These are phyloP conservation scores for Griposia aprilina DNA, from an alignment of 2,888 invertebrate species.

Conservation along the genomic window DNA sequence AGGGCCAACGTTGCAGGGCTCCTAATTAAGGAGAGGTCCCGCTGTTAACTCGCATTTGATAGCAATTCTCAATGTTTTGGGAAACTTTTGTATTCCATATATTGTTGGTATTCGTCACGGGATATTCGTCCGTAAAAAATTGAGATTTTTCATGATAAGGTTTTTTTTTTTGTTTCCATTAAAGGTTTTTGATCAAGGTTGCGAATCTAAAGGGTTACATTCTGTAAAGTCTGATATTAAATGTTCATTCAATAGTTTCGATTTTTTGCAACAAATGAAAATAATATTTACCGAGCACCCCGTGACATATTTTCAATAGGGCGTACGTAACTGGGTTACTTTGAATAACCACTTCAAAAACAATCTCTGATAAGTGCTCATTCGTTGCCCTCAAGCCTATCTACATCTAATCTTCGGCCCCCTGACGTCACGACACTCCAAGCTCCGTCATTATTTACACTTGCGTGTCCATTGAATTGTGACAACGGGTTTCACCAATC, in stretches of 20 bases:
- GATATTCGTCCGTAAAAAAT: slow-evolving; percentile 34
- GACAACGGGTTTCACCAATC: slow-evolving; percentile 35
- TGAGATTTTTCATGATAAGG: slow-evolving; percentile 32
- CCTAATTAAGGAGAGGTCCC: slow-evolving; percentile 88
- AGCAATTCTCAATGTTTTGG: slow-evolving; percentile 47
- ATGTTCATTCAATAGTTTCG: background rate
- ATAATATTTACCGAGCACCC: slow-evolving; percentile 24
- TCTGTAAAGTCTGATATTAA: background rate
- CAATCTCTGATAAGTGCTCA: slow-evolving; percentile 81
- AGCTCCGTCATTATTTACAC: slow-evolving; percentile 45
- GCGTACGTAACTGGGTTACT: slow-evolving; percentile 75
- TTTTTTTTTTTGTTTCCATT: background rate
- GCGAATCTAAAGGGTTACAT: slow-evolving; percentile 8
- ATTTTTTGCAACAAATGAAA: slow-evolving; percentile 29
- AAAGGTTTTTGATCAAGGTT: slow-evolving; percentile 36
- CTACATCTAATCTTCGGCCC: slow-evolving; percentile 74
- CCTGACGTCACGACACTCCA: slow-evolving; percentile 57
- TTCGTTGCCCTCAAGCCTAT: slow-evolving; percentile 70
- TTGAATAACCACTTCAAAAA: slow-evolving; percentile 84
- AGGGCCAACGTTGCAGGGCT: slow-evolving; percentile 88
- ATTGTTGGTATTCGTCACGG: slow-evolving; percentile 4
- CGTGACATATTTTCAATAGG: slow-evolving; percentile 56
- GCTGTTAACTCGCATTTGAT: slow-evolving; percentile 74
- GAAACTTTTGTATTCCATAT: slow-evolving; percentile 34
- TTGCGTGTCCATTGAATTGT: slow-evolving; percentile 43